Percentiles rank a stretch among this genome's conserved stretches.
Evolutionary conservation across 2,888 invertebrate genomes (phyloP).

Genomic region (Rhaphigaster nebulosa): DNA sequence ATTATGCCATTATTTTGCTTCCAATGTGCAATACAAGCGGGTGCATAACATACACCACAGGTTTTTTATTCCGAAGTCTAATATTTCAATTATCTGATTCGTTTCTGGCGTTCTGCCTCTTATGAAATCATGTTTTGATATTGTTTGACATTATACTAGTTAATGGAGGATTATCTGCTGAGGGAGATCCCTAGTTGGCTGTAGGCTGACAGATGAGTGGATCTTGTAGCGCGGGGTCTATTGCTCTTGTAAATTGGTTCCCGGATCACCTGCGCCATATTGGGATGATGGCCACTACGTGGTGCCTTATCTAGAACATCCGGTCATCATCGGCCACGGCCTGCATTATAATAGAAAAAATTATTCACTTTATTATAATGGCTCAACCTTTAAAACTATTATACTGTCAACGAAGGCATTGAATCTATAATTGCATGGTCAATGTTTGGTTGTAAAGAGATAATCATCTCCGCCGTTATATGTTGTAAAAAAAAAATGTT

Average conservation of each 20-base stretch:
- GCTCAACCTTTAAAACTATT: neutral
- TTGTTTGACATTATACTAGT: neutral
- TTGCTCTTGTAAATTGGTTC: constrained; percentile 8
- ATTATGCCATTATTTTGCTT: no score
- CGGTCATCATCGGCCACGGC: neutral
- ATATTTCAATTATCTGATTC: neutral
- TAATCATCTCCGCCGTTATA: neutral
- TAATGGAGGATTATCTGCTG: neutral
- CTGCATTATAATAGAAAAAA: neutral
- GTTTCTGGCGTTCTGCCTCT: no score
- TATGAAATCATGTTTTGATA: neutral
- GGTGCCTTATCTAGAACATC: constrained; percentile 37
- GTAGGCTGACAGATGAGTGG: neutral
- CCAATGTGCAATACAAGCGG: no score
- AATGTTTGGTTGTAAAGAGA: neutral
- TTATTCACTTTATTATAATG: constrained; percentile 21
- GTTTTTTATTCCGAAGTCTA: neutral
- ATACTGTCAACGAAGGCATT: neutral
- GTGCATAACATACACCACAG: no score
- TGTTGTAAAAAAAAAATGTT: no score
- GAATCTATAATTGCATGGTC: neutral
- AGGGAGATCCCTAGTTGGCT: neutral
- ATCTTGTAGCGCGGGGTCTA: neutral
- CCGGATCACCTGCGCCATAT: constrained; percentile 15
- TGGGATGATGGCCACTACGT: neutral